A percentile compares a stretch with the other conserved stretches of the same genome.
Evolutionary conservation across 2,113 vertebrate species (phyloP).

Genomic region (Hippocampus comes): DNA sequence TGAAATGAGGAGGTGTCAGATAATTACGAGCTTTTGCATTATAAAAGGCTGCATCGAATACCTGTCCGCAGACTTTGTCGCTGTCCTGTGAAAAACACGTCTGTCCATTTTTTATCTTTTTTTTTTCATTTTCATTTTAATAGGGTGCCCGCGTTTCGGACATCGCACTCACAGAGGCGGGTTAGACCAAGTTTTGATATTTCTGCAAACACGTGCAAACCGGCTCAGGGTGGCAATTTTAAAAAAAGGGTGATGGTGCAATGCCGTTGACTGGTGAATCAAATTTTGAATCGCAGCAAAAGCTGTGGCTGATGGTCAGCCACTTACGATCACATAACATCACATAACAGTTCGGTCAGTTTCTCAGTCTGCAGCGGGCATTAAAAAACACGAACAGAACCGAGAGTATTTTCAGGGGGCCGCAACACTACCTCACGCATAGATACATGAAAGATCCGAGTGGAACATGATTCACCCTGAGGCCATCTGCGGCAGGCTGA

Average conservation of each 20-base stretch:
- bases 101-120: no score
- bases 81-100: no score
- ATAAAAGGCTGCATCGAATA: constrained; percentile 80
- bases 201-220: no score
- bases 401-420: constrained; percentile 39
- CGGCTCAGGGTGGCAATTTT: no score
- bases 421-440: constrained; percentile 31
- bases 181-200: no score
- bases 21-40: constrained; percentile 88
- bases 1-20: constrained; percentile 79
- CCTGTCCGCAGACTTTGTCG: constrained; percentile 59
- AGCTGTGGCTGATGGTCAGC: no score
- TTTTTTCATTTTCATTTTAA: no score
- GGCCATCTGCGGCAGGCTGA: constrained; percentile 68
- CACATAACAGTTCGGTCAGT: not conserved
- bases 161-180: no score
- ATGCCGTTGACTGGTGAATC: no score
- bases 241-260: no score
- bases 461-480: constrained; percentile 61
- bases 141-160: no score
- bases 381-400: constrained; percentile 22
- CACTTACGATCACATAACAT: no score
- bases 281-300: not conserved
- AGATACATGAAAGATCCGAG: constrained; percentile 51
- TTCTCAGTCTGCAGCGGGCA: not conserved